Percentiles rank a stretch among this genome's conserved stretches.
Conservation (phyloP, 2,113 vertebrate species). For the Sorex araneus region DNA sequence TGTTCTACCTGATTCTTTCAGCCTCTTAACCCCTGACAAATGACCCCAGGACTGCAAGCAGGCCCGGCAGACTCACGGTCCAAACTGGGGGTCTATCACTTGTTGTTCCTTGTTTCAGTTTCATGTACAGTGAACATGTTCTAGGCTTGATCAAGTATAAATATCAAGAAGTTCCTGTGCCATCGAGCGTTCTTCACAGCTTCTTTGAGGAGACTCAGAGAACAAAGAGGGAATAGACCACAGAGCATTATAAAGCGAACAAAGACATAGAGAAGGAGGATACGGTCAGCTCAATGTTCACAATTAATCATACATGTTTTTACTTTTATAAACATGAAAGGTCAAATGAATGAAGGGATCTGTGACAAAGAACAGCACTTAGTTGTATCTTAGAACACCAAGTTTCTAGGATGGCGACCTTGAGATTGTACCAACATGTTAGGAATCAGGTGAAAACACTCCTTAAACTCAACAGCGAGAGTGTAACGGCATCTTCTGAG, state of each 20-base stretch:
- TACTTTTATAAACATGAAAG: constrained; percentile 47
- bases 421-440: not conserved
- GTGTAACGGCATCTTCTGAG: not conserved
- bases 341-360: not conserved
- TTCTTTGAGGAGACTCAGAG: not conserved
- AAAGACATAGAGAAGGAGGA: not conserved
- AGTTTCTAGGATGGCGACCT: not conserved
- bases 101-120: not conserved
- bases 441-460: constrained; percentile 34
- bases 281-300: not conserved
- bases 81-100: not conserved
- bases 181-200: constrained; percentile 27
- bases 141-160: not conserved
- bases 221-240: not conserved
- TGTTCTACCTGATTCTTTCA: not conserved
- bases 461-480: not conserved
- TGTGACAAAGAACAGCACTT: too few species aligned
- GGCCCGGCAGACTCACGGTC: not conserved
- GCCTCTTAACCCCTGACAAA: not conserved
- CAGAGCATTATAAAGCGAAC: not conserved
- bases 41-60: not conserved
- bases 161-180: not conserved
- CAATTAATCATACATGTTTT: constrained; percentile 2
- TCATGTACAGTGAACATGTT: not conserved
- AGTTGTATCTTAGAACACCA: not conserved